These are phyloP conservation scores for Rhysida immarginata DNA, from an alignment of 1,140 invertebrate species.

Conservation along the genomic window DNA sequence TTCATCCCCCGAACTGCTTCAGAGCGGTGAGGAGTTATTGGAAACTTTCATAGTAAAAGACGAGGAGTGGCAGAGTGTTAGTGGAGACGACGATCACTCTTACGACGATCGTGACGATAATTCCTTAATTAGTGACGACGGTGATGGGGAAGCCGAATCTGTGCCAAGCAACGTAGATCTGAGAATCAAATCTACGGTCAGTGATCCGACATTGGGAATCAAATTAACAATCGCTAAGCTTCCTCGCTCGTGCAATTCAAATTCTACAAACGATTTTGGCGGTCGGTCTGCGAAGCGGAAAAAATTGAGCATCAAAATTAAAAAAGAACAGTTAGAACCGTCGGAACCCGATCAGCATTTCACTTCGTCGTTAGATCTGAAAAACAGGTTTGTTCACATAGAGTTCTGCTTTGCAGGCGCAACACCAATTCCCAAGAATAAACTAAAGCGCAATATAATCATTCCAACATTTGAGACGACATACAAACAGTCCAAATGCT, in stretches of 20 bases:
- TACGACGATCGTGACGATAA: conserved; percentile 15
- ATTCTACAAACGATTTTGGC: not conserved
- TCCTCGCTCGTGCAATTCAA: not conserved
- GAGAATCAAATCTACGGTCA: conserved; percentile 23
- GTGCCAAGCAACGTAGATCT: conserved; percentile 15
- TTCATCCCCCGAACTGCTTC: conserved; percentile 20
- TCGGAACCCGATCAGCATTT: conserved; percentile 4
- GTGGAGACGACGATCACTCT: conserved; percentile 11
- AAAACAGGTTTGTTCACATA: not conserved
- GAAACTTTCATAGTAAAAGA: conserved; percentile 20
- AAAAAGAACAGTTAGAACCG: conserved; percentile 2
- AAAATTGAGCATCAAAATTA: conserved; percentile 4
- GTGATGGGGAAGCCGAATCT: conserved; percentile 7
- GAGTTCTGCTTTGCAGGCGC: conserved; percentile 9
- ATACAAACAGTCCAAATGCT: too few species aligned
- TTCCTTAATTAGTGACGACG: conserved; percentile 14
- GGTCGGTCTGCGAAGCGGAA: not conserved
- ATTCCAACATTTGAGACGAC: too few species aligned
- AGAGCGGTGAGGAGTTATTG: conserved; percentile 26
- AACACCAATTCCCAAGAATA: not conserved
- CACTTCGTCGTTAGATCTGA: not conserved
- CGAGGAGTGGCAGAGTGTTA: conserved; percentile 13
- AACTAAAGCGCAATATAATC: conserved; percentile 6
- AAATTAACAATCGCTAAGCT: conserved; percentile 29
- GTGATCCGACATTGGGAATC: conserved; percentile 26